These are phyloP conservation scores for Heliconius congener DNA, from an alignment of 1,140 invertebrate species.

Conservation along the genomic window DNA sequence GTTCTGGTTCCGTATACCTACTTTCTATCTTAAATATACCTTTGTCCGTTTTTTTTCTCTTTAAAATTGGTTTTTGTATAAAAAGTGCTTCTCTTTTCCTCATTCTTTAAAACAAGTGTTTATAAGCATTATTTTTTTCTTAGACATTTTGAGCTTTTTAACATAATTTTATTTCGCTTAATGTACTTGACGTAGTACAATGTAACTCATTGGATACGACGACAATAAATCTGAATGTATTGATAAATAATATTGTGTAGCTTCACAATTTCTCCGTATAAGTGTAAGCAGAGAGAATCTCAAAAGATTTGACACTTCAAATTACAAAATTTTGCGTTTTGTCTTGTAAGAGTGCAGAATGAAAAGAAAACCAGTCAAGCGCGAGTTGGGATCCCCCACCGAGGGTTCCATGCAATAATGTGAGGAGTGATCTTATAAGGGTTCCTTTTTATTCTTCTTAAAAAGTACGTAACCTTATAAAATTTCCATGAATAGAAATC, in stretches of 20 bases:
- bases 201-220: background rate
- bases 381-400: too few species aligned
- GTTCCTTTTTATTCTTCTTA: too few species aligned
- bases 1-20: background rate
- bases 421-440: too few species aligned
- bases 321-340: too few species aligned
- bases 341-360: too few species aligned
- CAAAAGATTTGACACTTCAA: too few species aligned
- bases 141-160: background rate
- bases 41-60: conserved; percentile 22
- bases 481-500: too few species aligned
- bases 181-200: background rate
- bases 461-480: too few species aligned
- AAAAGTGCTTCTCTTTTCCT: background rate
- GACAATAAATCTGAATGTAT: background rate
- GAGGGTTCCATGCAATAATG: too few species aligned
- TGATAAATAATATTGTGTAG: too few species aligned
- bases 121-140: background rate
- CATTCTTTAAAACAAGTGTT: background rate
- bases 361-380: too few species aligned
- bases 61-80: conserved; percentile 1
- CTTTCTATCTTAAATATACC: background rate
- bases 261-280: too few species aligned
- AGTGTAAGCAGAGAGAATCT: background rate
- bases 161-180: background rate